Conservation (phyloP, 2,888 invertebrate genomes). For the Mesorhabditis spiculigera region DNA sequence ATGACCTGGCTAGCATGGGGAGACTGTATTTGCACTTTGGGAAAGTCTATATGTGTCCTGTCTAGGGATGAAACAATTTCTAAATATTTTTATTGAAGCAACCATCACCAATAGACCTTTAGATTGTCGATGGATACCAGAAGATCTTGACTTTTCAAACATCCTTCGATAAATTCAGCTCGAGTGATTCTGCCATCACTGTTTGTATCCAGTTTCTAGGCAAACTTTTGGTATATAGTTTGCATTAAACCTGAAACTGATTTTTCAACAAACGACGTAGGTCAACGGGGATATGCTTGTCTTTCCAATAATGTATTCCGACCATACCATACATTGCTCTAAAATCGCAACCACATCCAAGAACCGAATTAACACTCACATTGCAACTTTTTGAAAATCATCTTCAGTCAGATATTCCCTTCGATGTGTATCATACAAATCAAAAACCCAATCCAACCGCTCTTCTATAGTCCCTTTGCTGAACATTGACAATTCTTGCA, state of each 20-base stretch:
- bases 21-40: too few relatives aligned
- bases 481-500: conserved; percentile 19
- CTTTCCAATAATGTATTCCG: conserved; percentile 19
- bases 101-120: conserved; percentile 18
- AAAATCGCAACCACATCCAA: neutral
- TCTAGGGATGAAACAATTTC: too few relatives aligned
- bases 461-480: conserved; percentile 23
- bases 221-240: neutral
- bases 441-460: conserved; percentile 24
- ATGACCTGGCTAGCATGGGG: too few relatives aligned
- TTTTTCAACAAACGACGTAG: conserved; percentile 17
- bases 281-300: conserved; percentile 17
- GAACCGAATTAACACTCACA: conserved; percentile 2
- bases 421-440: conserved; percentile 19
- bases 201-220: conserved; percentile 20
- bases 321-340: conserved; percentile 26
- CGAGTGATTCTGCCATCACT: conserved; percentile 23
- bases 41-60: too few relatives aligned
- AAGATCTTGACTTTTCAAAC: conserved; percentile 15
- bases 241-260: conserved; percentile 17
- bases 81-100: neutral
- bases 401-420: conserved; percentile 23
- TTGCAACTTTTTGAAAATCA: conserved; percentile 19
- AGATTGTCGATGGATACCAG: conserved; percentile 16
- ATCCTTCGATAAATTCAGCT: conserved; percentile 19